A percentile compares a stretch with the other conserved stretches of the same genome.
These are phyloP conservation scores for Neosalanx taihuensis DNA, from an alignment of 2,797 vertebrate species.

Conservation along the genomic window DNA sequence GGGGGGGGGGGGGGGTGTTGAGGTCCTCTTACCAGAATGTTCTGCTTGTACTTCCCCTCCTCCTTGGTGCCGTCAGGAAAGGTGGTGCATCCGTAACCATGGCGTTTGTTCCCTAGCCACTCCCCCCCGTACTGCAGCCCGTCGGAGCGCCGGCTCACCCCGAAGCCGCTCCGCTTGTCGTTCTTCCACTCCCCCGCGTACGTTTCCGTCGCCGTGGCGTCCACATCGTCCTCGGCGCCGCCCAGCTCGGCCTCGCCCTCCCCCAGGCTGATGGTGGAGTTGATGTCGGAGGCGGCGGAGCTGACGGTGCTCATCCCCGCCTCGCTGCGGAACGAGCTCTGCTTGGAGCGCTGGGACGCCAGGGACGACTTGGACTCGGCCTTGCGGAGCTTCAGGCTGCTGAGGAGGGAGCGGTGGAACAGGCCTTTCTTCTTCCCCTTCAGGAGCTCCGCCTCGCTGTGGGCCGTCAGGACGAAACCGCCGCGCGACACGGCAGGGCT, in stretches of 20 bases:
- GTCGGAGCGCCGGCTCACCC: slow-evolving; percentile 89
- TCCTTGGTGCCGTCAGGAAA: slow-evolving; percentile 96
- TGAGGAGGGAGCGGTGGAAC: slow-evolving; percentile 93
- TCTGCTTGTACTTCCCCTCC: slow-evolving; percentile 99
- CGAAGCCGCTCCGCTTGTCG: slow-evolving; percentile 91
- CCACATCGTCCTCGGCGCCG: slow-evolving; percentile 87
- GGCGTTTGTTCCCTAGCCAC: slow-evolving; percentile 94
- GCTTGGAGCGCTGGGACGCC: slow-evolving; percentile 96
- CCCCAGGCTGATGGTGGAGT: slow-evolving; percentile 95
- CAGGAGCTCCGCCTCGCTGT: slow-evolving; percentile 92
- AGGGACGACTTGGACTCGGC: slow-evolving; percentile 96
- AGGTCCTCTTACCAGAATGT: slow-evolving; percentile 75
- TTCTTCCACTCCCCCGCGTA: slow-evolving; percentile 97
- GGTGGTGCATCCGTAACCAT: slow-evolving; percentile 95
- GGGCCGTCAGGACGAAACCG: slow-evolving; percentile 93
- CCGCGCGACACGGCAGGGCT: slow-evolving; percentile 92
- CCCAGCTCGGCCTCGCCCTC: slow-evolving; percentile 90
- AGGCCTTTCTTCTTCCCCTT: slow-evolving; percentile 93
- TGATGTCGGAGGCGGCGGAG: slow-evolving; percentile 94
- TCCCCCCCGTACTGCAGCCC: slow-evolving; percentile 95
- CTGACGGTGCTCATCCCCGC: slow-evolving; percentile 96
- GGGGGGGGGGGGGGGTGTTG: no score
- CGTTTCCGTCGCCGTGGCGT: slow-evolving; percentile 93
- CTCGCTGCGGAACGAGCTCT: slow-evolving; percentile 98
- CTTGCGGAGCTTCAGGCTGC: slow-evolving; percentile 93